These are phyloP conservation scores for Bubo scandiacus DNA, from an alignment of 2,113 vertebrate genomes.

Conservation along the genomic window DNA sequence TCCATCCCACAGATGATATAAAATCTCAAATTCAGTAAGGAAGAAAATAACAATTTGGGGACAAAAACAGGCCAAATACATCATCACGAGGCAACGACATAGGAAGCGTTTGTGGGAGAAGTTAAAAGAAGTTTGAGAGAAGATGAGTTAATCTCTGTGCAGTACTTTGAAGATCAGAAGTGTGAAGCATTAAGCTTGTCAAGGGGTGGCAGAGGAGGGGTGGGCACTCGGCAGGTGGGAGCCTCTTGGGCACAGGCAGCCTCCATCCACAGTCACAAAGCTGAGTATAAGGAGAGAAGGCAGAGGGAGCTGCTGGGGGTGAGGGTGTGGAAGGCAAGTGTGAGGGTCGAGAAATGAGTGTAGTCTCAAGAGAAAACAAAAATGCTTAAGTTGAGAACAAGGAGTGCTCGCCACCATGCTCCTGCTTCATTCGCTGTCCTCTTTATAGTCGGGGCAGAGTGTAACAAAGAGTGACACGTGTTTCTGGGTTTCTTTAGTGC, in stretches of 20 bases:
- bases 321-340: not conserved
- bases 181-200: not conserved
- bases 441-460: not conserved
- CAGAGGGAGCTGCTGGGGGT: not conserved
- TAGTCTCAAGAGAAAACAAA: not conserved
- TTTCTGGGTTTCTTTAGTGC: slow-evolving; percentile 76
- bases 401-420: not conserved
- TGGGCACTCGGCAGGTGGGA: not conserved
- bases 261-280: not conserved
- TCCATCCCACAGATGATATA: not conserved
- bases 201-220: not conserved
- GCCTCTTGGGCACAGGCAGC: not conserved
- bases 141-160: not conserved
- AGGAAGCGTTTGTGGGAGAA: not conserved
- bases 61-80: not conserved
- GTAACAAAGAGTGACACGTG: slow-evolving; percentile 58
- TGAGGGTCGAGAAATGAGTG: not conserved
- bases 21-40: not conserved
- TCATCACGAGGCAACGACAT: not conserved
- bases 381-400: not conserved
- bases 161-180: not conserved
- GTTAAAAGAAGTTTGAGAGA: not conserved
- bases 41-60: not conserved
- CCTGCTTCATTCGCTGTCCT: not conserved
- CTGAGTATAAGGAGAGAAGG: not conserved